These are phyloP conservation scores for Oostethus manadensis DNA, from an alignment of 2,113 vertebrate genomes.

Conservation along the genomic window DNA sequence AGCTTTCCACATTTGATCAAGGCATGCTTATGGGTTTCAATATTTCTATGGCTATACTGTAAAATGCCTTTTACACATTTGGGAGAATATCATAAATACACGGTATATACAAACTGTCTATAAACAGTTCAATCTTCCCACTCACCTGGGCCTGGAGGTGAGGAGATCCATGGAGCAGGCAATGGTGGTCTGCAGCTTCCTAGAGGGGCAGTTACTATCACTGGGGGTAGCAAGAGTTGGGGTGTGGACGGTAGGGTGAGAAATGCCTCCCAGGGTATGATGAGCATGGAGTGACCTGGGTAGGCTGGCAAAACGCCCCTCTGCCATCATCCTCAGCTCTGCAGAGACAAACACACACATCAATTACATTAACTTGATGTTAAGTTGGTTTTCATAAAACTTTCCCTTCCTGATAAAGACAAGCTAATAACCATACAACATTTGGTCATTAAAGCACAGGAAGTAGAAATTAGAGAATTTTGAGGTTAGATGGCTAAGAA, in stretches of 20 bases:
- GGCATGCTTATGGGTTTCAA: too few species aligned
- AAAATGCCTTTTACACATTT: too few species aligned
- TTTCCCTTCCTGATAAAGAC: not conserved
- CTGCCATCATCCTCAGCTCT: slow-evolving; percentile 89
- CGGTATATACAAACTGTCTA: too few species aligned
- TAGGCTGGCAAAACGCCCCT: slow-evolving; percentile 88
- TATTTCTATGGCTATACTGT: too few species aligned
- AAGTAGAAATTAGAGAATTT: not conserved
- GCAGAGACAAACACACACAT: slow-evolving; percentile 9
- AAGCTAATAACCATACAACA: not conserved
- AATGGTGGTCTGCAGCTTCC: slow-evolving; percentile 58
- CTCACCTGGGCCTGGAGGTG: slow-evolving; percentile 74
- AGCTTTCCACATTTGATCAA: too few species aligned
- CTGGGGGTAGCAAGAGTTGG: slow-evolving; percentile 14
- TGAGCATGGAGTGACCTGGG: slow-evolving; percentile 75
- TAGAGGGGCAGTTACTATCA: slow-evolving; percentile 33
- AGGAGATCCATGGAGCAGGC: slow-evolving; percentile 91
- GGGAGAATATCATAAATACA: too few species aligned
- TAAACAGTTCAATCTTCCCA: not conserved
- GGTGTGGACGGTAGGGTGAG: slow-evolving; percentile 44
- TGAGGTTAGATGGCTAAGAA: not conserved
- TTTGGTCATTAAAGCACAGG: not conserved
- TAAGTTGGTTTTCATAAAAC: not conserved
- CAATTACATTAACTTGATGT: not conserved
- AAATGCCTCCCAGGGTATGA: slow-evolving; percentile 66